Evolutionary conservation across 2,888 invertebrate species (phyloP).

Genomic region (Flexamia atlantica): DNA sequence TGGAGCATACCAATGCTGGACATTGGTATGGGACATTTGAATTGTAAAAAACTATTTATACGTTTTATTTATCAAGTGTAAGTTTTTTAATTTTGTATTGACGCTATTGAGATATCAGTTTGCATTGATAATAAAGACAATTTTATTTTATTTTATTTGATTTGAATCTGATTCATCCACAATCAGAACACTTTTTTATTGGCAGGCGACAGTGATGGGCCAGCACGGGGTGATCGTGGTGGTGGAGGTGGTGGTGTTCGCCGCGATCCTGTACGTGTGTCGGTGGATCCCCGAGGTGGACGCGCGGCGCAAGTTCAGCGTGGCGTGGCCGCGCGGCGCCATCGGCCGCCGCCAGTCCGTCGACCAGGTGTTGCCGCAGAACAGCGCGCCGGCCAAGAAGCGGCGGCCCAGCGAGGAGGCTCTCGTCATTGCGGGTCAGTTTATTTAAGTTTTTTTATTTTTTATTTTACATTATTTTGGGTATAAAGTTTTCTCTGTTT

Average conservation of each 20-base stretch:
- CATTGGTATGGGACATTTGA: too few species aligned
- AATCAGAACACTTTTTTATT: too few species aligned
- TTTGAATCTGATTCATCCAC: too few species aligned
- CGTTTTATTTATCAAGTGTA: too few species aligned
- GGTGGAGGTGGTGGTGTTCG: slow-evolving; percentile 72
- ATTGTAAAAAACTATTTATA: too few species aligned
- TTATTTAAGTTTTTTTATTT: neutral
- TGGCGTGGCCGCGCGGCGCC: slow-evolving; percentile 71
- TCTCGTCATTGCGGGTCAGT: slow-evolving; percentile 74
- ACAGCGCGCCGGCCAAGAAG: slow-evolving; percentile 78
- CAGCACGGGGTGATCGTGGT: slow-evolving; percentile 72
- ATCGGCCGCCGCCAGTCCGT: slow-evolving; percentile 73
- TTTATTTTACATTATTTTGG: too few species aligned
- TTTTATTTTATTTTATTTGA: too few species aligned
- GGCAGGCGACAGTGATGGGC: slow-evolving; percentile 70
- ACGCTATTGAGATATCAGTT: too few species aligned
- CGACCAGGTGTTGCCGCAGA: slow-evolving; percentile 80
- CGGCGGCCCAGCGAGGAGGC: slow-evolving; percentile 84
- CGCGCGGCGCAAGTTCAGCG: slow-evolving; percentile 67
- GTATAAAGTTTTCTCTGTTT: too few species aligned
- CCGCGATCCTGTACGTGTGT: slow-evolving; percentile 75
- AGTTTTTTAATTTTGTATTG: too few species aligned
- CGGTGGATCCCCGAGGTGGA: slow-evolving; percentile 73
- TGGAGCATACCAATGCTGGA: too few species aligned
- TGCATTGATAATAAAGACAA: too few species aligned